Evolutionary conservation across 2,888 invertebrate genomes (phyloP).

Genomic region (Pomacea canaliculata): DNA sequence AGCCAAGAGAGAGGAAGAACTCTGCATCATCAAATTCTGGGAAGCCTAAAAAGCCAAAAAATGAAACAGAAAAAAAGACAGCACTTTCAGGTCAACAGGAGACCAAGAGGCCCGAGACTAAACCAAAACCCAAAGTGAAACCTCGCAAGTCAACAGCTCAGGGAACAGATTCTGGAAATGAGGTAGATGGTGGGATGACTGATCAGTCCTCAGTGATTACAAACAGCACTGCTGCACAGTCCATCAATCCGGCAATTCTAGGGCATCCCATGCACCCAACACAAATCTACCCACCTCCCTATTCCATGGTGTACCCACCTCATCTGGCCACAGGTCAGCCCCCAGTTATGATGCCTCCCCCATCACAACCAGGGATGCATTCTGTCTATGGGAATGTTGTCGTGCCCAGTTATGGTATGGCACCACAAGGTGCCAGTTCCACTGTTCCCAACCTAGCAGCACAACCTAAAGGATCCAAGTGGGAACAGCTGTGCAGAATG

Average conservation of each 20-base stretch:
- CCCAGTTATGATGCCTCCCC: constrained; percentile 27
- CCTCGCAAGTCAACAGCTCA: constrained; percentile 42
- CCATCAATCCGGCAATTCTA: background rate
- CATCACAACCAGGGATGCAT: constrained; percentile 16
- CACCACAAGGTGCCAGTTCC: constrained; percentile 35
- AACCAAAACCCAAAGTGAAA: constrained; percentile 48
- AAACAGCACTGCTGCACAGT: background rate
- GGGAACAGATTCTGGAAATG: background rate
- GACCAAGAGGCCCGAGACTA: constrained; percentile 22
- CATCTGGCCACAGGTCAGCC: constrained; percentile 26
- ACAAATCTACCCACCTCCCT: constrained; percentile 7
- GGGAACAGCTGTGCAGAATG: constrained; percentile 57
- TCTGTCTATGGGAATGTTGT: constrained; percentile 16
- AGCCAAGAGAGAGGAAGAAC: constrained; percentile 15
- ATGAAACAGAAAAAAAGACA: background rate
- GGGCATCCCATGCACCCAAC: constrained; percentile 11
- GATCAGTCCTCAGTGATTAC: constrained; percentile 17
- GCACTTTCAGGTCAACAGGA: constrained; percentile 1
- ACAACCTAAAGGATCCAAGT: constrained; percentile 50
- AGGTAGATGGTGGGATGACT: background rate
- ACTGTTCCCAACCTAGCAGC: constrained; percentile 35
- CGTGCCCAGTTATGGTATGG: constrained; percentile 26
- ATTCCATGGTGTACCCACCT: constrained; percentile 18
- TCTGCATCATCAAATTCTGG: constrained; percentile 10
- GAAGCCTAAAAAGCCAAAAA: constrained; percentile 2